Evolutionary conservation across 1,140 invertebrate species (phyloP).

Genomic region (Euwallacea fornicatus): DNA sequence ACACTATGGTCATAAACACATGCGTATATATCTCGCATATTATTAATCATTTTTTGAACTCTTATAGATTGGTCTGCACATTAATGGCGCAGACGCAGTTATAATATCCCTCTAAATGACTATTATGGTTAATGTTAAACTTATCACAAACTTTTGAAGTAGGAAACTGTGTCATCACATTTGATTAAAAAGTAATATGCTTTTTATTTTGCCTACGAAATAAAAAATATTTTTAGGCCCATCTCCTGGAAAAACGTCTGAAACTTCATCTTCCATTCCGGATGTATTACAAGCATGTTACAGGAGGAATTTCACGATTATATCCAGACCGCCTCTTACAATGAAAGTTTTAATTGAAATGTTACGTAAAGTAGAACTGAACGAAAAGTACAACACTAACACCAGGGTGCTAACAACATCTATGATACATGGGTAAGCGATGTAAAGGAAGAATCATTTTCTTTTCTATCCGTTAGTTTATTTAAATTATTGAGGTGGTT

Average conservation of each 20-base stretch:
- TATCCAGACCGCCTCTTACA: slow-evolving; percentile 53
- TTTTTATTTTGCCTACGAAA: no score
- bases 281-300: slow-evolving; percentile 58
- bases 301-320: slow-evolving; percentile 49
- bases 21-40: no score
- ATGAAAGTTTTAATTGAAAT: slow-evolving; percentile 59
- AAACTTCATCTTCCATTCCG: slow-evolving; percentile 55
- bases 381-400: slow-evolving; percentile 52
- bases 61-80: no score
- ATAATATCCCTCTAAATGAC: no score
- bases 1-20: no score
- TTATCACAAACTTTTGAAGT: no score
- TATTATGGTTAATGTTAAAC: no score
- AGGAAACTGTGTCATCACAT: no score
- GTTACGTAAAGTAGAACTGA: slow-evolving; percentile 57
- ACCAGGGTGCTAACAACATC: slow-evolving; percentile 57
- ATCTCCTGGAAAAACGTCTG: slow-evolving; percentile 5
- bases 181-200: no score
- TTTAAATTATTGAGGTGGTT: no score
- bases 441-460: not conserved
- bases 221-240: not conserved
- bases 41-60: no score
- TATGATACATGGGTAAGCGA: slow-evolving; percentile 58
- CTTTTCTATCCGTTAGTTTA: not conserved
- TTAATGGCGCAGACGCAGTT: no score